phyloP scores from a whole-genome alignment of 2,113 vertebrate species.

The Promerops cafer region DNA sequence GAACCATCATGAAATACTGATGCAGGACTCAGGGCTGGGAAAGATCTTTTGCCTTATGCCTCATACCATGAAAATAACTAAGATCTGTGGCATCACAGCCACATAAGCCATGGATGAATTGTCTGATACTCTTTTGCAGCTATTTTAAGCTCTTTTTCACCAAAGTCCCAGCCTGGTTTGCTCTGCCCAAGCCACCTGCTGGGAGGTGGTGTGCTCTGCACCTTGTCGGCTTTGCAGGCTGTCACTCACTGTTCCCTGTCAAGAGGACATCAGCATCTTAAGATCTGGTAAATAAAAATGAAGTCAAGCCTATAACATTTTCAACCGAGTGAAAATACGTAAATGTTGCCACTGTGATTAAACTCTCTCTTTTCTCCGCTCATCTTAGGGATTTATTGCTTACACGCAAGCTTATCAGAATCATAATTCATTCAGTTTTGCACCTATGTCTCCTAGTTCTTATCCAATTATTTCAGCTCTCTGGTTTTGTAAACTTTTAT shows the following conservation, averaged over 20 bases:
- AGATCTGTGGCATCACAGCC: not conserved
- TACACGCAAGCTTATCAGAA: not conserved
- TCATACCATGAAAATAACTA: not conserved
- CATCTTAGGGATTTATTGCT: conserved; percentile 27
- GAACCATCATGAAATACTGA: not conserved
- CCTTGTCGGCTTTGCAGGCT: not conserved
- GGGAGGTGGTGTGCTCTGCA: not conserved
- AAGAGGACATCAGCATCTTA: not conserved
- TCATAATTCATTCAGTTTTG: conserved; percentile 11
- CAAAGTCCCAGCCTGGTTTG: not conserved
- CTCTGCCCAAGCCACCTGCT: not conserved
- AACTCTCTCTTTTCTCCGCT: not conserved
- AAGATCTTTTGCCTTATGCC: not conserved
- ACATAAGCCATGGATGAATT: not conserved
- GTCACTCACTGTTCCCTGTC: not conserved
- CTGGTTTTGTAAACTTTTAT: conserved; percentile 32
- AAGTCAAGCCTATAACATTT: not conserved
- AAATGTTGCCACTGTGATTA: conserved; percentile 6
- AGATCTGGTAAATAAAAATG: conserved; percentile 19
- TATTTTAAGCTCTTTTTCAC: conserved; percentile 6
- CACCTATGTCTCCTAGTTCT: conserved; percentile 12
- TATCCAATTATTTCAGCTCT: conserved; percentile 45
- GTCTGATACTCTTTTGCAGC: not conserved
- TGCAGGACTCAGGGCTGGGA: not conserved
- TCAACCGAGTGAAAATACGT: not conserved